These are phyloP conservation scores for Motacilla alba DNA, from an alignment of 2,113 vertebrate species.

Conservation along the genomic window DNA sequence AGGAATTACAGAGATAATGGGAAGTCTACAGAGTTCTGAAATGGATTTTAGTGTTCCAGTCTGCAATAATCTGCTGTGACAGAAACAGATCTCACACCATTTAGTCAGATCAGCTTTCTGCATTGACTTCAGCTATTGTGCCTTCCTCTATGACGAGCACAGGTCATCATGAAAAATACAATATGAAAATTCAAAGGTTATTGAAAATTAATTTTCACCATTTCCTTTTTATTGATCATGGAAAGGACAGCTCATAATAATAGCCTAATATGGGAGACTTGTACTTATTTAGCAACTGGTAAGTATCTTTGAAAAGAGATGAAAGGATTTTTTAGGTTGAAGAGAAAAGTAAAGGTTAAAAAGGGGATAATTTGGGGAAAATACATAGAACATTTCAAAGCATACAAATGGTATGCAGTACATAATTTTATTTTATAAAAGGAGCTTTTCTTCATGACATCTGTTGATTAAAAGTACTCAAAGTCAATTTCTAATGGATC, in stretches of 20 bases:
- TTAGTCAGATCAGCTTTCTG: background rate
- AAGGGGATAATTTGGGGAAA: background rate
- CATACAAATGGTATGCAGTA: background rate
- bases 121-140: background rate
- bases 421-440: background rate
- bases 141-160: background rate
- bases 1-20: background rate
- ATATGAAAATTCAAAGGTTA: background rate
- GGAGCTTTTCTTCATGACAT: background rate
- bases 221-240: background rate
- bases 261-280: background rate
- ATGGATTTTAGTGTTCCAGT: background rate
- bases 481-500: background rate
- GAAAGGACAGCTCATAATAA: background rate
- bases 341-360: background rate
- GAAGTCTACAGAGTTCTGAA: background rate
- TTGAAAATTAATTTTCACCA: background rate
- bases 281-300: background rate
- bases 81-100: background rate
- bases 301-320: background rate
- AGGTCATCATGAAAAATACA: background rate
- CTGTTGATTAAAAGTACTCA: background rate
- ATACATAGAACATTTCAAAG: background rate
- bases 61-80: background rate
- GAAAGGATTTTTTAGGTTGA: background rate